Percentiles rank a stretch among this genome's conserved stretches.
Evolutionary conservation across 2,797 vertebrate species (phyloP).

Genomic region (Morelia viridis): DNA sequence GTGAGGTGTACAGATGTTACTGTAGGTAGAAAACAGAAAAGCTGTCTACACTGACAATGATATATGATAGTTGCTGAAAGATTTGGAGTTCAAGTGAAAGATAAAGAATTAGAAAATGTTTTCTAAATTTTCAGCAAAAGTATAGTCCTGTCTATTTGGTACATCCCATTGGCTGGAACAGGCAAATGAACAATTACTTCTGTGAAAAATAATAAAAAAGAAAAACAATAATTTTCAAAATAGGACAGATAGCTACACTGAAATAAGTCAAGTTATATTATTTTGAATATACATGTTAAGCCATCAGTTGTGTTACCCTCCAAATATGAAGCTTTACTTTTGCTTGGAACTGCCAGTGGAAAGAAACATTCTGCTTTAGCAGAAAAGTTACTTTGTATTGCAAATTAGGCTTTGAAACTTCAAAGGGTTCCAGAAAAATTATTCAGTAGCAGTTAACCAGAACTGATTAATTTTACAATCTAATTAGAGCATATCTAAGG

Average conservation of each 20-base stretch:
- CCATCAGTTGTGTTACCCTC: not conserved
- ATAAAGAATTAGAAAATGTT: no score
- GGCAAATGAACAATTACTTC: not conserved
- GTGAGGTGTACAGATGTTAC: no score
- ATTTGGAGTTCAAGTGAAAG: not conserved
- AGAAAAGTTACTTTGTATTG: constrained; percentile 2
- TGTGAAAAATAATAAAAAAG: not conserved
- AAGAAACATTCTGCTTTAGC: not conserved
- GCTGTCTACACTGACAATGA: no score
- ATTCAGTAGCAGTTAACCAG: not conserved
- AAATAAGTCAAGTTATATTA: not conserved
- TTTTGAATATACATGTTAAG: not conserved
- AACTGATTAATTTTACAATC: constrained; percentile 15
- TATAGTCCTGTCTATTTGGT: not conserved
- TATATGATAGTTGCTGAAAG: not conserved
- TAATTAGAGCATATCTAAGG: constrained; percentile 16
- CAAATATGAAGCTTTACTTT: not conserved
- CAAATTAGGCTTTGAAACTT: constrained; percentile 21
- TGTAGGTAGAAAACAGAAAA: no score
- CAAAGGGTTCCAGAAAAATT: constrained; percentile 21
- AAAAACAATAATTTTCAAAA: not conserved
- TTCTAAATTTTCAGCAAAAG: not conserved
- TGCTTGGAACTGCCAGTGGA: not conserved
- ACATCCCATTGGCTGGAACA: not conserved
- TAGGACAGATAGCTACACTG: not conserved